Base-by-base conservation (phyloP, 1,140 invertebrate genomes). In the Zaprionus ghesquierei region DNA sequence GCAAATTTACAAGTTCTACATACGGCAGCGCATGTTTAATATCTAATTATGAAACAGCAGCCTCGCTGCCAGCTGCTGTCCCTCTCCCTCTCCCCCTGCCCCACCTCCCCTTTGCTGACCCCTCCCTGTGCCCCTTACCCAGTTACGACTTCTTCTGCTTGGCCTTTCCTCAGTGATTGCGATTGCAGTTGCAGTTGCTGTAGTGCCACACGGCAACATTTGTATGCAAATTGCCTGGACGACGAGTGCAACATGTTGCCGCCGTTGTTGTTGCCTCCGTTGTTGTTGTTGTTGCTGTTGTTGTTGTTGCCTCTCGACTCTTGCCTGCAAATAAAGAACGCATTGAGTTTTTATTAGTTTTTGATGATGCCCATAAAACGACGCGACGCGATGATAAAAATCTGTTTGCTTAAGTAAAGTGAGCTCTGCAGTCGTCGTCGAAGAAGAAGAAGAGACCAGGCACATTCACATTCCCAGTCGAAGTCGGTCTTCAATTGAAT, bases 311-410 rank as follows among this genome's bases (percentile, higher is more conserved):
- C 9, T 51, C 25, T 35, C 41, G 22, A 56, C 50, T 75, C 22
- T 70, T 74, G 81, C 75, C 82, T 87, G 82, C 82, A 87, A 87
- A 87, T 87, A 87, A 87, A 87, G 80, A 87, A 84, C 84, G 84
- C 84, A 87, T 87, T 84, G 84, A 89, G 79, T 89, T 87, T 87
- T 87, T 87, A 87, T 87, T 87, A 87, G 84, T 87, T 87, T 87
- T 87, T 87, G 84, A 87, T 87, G 84, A 87, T 89, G 84, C 77
- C 79, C 84, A 87, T 87, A 87, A 87, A 87, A 87, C 79, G 84
- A 82, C 68, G 81, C 81, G 81, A 85, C 81, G 81, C 70, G 76
- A 81, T 89, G 82, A 87, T 89, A 87, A 87, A 86, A 87, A 86
- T 87, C 82, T 89, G 84, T 87, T 89, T 87, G 82, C 84, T 78